Evolutionary conservation across 1,140 invertebrate genomes (phyloP).

Genomic region (Psix sp.): DNA sequence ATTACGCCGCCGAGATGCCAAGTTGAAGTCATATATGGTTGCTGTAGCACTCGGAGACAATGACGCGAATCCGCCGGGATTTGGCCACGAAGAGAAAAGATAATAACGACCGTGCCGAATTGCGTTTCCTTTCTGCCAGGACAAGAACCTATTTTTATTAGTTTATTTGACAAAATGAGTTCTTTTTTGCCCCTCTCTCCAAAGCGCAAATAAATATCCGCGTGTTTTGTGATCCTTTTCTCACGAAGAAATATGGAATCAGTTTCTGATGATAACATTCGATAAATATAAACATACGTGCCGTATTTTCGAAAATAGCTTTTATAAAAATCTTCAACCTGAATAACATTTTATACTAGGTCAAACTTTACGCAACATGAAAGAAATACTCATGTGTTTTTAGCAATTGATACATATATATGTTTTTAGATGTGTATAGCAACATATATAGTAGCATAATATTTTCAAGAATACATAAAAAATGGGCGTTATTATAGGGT

Average conservation of each 20-base stretch:
- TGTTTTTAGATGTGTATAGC: no score
- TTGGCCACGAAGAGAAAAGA: slow-evolving; percentile 46
- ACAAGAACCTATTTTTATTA: slow-evolving; percentile 45
- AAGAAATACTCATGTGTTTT: no score
- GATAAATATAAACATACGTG: no score
- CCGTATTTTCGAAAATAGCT: no score
- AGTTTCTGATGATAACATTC: no score
- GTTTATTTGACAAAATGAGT: slow-evolving; percentile 46
- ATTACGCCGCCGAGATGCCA: slow-evolving; percentile 40
- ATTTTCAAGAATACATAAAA: no score
- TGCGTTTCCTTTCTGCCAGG: slow-evolving; percentile 34
- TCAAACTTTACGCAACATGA: no score
- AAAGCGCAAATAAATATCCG: slow-evolving; percentile 34
- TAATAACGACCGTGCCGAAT: slow-evolving; percentile 51
- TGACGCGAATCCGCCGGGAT: slow-evolving; percentile 48
- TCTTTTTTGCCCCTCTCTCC: slow-evolving; percentile 7
- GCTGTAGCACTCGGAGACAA: slow-evolving; percentile 49
- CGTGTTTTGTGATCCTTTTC: slow-evolving; percentile 7
- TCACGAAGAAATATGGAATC: slow-evolving; percentile 22
- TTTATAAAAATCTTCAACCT: no score
- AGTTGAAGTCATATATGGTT: slow-evolving; percentile 49
- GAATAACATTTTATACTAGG: no score
- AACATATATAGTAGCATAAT: no score
- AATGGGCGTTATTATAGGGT: no score
- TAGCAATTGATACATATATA: no score